Percentiles rank a stretch among this genome's conserved stretches.
Evolutionary conservation across 1,140 invertebrate genomes (phyloP).

Genomic region (Lordiphosa collinella): DNA sequence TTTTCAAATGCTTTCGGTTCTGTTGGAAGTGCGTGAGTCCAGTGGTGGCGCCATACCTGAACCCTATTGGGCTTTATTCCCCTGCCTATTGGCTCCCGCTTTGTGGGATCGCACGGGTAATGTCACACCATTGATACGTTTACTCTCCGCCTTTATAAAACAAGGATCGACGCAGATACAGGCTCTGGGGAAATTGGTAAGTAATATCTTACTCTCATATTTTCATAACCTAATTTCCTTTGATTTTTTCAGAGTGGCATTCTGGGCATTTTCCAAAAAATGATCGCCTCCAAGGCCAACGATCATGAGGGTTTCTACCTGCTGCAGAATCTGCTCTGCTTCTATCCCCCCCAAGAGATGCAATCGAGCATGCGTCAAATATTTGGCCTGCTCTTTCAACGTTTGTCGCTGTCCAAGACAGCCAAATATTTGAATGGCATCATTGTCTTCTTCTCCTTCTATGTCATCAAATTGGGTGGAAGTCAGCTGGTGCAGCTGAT

Average conservation of each 20-base stretch:
- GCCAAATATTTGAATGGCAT: conserved; percentile 94
- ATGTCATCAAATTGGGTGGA: conserved; percentile 89
- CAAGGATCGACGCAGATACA: conserved; percentile 88
- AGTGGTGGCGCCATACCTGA: conserved; percentile 83
- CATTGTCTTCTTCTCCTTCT: conserved; percentile 94
- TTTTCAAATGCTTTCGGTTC: conserved; percentile 96
- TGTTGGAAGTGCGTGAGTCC: conserved; percentile 89
- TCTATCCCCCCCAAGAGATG: conserved; percentile 85
- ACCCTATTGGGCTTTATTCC: conserved; percentile 93
- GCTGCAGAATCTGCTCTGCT: conserved; percentile 90
- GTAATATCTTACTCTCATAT: conserved; percentile 4
- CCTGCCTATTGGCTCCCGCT: conserved; percentile 91
- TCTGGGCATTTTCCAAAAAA: conserved; percentile 96
- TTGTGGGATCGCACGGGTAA: conserved; percentile 96
- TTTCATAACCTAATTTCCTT: background rate
- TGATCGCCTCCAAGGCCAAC: conserved; percentile 96
- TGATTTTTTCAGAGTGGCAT: conserved; percentile 85
- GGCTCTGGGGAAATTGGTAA: conserved; percentile 84
- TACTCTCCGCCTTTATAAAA: conserved; percentile 92
- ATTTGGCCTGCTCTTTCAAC: conserved; percentile 94
- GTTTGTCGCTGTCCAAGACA: conserved; percentile 94
- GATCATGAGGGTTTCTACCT: conserved; percentile 98
- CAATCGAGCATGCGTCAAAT: conserved; percentile 91
- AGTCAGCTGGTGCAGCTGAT: conserved; percentile 87
- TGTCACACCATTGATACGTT: conserved; percentile 92